Evolutionary conservation across 2,888 invertebrate genomes (phyloP).

Genomic region (Heliconius aoede): DNA sequence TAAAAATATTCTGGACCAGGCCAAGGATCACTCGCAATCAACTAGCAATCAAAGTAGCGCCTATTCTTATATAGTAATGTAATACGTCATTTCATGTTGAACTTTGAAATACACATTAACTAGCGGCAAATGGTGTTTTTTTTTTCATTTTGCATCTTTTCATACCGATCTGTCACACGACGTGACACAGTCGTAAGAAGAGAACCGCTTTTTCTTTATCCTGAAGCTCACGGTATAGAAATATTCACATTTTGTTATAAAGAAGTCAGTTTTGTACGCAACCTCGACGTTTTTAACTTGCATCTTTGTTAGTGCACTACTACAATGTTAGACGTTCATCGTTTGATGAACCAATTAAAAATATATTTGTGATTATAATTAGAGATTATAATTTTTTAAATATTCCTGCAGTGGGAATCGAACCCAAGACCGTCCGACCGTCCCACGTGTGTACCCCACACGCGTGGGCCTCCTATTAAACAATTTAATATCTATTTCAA

Average conservation of each 20-base stretch:
- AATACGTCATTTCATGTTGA: neutral
- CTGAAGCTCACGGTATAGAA: conserved; percentile 21
- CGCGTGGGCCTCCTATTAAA: too few species aligned
- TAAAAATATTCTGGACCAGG: too few species aligned
- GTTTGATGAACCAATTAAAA: neutral
- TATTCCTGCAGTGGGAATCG: too few species aligned
- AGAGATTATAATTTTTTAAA: too few species aligned
- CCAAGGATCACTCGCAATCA: too few species aligned
- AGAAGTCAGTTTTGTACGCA: conserved; percentile 28
- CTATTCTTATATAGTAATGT: too few species aligned
- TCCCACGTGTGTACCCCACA: too few species aligned
- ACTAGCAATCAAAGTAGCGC: too few species aligned
- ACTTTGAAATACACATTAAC: conserved; percentile 4
- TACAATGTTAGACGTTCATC: neutral
- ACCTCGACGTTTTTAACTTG: conserved; percentile 11
- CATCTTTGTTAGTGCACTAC: neutral
- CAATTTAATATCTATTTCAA: neutral
- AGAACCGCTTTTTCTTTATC: conserved; percentile 16
- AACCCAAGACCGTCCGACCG: too few species aligned
- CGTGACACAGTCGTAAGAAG: conserved; percentile 24
- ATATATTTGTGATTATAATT: neutral
- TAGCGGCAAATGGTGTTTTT: neutral
- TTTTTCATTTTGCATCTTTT: conserved; percentile 24
- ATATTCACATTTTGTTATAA: conserved; percentile 15
- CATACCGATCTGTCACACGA: conserved; percentile 3